Percentiles rank a stretch among this genome's conserved stretches.
Conservation (phyloP, 2,113 vertebrate genomes). For the Gadus macrocephalus region DNA sequence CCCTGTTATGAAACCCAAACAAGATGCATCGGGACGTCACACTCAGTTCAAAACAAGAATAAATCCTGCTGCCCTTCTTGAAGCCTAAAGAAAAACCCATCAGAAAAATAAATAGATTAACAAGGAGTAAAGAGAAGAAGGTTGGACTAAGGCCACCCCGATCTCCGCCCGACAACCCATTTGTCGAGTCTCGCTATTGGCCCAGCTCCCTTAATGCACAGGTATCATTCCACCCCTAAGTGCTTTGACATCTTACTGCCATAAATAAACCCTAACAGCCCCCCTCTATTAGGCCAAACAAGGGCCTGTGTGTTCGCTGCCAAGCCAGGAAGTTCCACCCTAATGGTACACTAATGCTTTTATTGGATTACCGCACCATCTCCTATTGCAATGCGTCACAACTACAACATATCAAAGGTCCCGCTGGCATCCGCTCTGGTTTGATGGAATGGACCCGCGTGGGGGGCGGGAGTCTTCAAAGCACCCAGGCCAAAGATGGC, state of each 20-base stretch:
- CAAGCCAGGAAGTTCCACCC: slow-evolving; percentile 62
- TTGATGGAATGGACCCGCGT: slow-evolving; percentile 58
- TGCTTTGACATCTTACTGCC: slow-evolving; percentile 71
- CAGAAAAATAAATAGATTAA: slow-evolving; percentile 3
- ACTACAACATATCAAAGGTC: slow-evolving; percentile 28
- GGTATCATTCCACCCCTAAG: slow-evolving; percentile 61
- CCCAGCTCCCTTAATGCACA: slow-evolving; percentile 55
- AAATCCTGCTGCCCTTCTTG: too few species aligned
- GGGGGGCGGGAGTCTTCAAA: slow-evolving; percentile 40
- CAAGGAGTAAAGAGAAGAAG: slow-evolving; percentile 8
- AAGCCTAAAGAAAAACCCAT: too few species aligned
- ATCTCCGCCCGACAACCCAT: slow-evolving; percentile 14
- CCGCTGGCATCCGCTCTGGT: slow-evolving; percentile 42
- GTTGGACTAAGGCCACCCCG: slow-evolving; percentile 35
- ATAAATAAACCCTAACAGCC: slow-evolving; percentile 70
- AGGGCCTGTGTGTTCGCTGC: slow-evolving; percentile 59
- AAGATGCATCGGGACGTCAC: too few species aligned
- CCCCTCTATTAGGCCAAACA: slow-evolving; percentile 64
- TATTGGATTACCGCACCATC: slow-evolving; percentile 72
- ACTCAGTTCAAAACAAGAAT: too few species aligned
- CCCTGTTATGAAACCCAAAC: too few species aligned
- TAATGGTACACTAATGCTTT: slow-evolving; percentile 74
- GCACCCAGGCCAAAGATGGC: slow-evolving; percentile 30
- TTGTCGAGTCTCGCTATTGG: slow-evolving; percentile 40
- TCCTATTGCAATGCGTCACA: slow-evolving; percentile 64